Base-by-base conservation (phyloP, 2,113 vertebrate genomes). In the Cryptotis parvus region DNA sequence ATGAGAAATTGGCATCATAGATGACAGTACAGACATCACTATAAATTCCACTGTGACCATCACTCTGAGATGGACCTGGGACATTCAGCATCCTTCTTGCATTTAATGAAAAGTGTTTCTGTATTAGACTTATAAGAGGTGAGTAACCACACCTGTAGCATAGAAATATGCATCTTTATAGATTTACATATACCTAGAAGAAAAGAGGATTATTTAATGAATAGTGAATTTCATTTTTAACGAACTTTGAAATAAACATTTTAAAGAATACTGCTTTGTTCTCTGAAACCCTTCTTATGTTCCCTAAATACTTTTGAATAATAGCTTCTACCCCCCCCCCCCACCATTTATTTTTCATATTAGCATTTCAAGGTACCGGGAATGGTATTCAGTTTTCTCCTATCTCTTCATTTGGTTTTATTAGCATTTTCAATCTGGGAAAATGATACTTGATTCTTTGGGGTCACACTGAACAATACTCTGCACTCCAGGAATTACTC, bases 211-310 rank as follows among this genome's bases (percentile, higher is more conserved):
- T 52, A 33, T 10, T 73, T 73, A 80, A 20, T 75, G 24, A 74
- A 73, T 16, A 81, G 61, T 14, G 73, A 18, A 61, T 74, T 87
- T 70, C 33, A n/a, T 75, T 93, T 93, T 49, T 33, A 73, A 77
- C 41, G 69, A 27, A 78, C 11, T 78, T 78, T 87, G 35, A 63
- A 74, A 45, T 78, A 16, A 82, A 3, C 37, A 43, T 83, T 86
- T 65, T 18, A 43, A 70, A 69, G 65, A 65, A 63, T 90, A 10
- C 27, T 68, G 9, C n/a, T 41, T 74, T 89, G 16, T 18, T 75
- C n/a, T 85, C 41, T 69, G 1, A 12, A 39, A 16, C 14, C 6
- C 39, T 77, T 14, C 9, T 81, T 33, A 58, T 4, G 20, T 24
- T 80, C 8, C 37, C 18, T 33, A 11, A 24, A 1, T 77, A 76